Base-by-base conservation (phyloP, 1,140 invertebrate genomes). In the Maniola jurtina region DNA sequence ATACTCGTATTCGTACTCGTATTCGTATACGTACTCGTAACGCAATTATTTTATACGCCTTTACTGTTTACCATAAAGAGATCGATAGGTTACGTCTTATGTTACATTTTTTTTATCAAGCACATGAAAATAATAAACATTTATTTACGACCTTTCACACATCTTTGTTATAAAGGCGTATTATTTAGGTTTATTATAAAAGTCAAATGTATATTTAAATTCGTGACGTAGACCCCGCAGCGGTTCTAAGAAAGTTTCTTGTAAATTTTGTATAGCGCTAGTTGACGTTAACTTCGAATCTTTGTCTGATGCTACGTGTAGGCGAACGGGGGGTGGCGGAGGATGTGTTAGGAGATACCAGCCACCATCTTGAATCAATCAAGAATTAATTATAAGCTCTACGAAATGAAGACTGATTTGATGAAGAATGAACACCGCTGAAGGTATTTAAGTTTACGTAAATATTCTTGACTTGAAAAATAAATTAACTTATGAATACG, bases 191-290 rank as follows among this genome's bases (percentile, higher is more conserved):
- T 9, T 3, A 9, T 38, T 38, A 38, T 38, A 36, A 36, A 36
- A 36, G 9, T 9, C 36, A 9, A 36, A 36, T 38, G 73, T 11
- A 54, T 36, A 40, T 56, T 58, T 55, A 50, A 45, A 71, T 56
- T 80, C 77, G 69, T n/a, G 68, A 57, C 68, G 77, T 14, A 14
- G 40, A 79, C 48, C 15, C 82, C 66, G 79, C 6, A 38, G 64
- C 65, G 79, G 66, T 77, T 55, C 58, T 67, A 80, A 78, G 77
- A 80, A 87, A 88, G 83, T 88, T 88, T 88, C 72, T 85, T 88
- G 88, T 88, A 88, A 83, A 88, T 90, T 88, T 88, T 83, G 81
- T 84, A 90, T 81, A 87, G 84, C 80, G 82, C 84, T 84, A 86
- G 79, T 81, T 88, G 81, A 88, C 84, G 88, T 86, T 85, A 86